Percentiles rank a stretch among this genome's conserved stretches.
Evolutionary conservation across 1,140 invertebrate genomes (phyloP).

Genomic region (Idris sp.): DNA sequence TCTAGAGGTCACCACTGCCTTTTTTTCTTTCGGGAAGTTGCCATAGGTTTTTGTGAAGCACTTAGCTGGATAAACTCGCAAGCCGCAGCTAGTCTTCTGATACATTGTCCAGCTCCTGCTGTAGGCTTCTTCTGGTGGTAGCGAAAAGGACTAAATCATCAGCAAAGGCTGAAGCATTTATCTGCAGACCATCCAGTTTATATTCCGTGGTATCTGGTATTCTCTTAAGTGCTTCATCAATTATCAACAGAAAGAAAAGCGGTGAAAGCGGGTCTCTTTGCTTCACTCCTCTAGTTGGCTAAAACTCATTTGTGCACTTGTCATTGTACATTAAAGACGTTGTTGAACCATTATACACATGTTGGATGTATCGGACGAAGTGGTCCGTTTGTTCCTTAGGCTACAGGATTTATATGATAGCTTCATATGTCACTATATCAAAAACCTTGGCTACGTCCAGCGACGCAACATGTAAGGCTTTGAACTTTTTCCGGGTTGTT

Average conservation of each 20-base stretch:
- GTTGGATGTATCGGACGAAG: neutral
- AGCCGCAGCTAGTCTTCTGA: neutral
- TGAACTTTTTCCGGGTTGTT: neutral
- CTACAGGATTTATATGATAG: neutral
- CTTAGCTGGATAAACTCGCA: neutral
- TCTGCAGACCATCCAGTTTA: neutral
- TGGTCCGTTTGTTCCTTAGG: neutral
- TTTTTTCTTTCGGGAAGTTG: conserved; percentile 4
- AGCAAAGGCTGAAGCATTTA: conserved; percentile 20
- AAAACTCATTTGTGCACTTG: no score
- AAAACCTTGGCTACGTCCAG: conserved; percentile 53
- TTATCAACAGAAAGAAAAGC: conserved; percentile 2
- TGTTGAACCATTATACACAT: neutral
- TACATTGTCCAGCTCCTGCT: neutral
- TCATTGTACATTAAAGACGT: neutral
- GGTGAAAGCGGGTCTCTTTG: conserved; percentile 24
- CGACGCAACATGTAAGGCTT: conserved; percentile 37
- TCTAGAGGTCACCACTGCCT: no score
- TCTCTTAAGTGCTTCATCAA: conserved; percentile 4
- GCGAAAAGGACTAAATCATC: conserved; percentile 25
- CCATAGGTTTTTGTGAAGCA: conserved; percentile 6
- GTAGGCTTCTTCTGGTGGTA: neutral
- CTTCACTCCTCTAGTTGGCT: conserved; percentile 4
- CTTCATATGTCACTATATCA: conserved; percentile 10
- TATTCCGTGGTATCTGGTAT: neutral